These are phyloP conservation scores for Orestias chungarensis DNA, from an alignment of 2,797 vertebrate genomes.

Conservation along the genomic window DNA sequence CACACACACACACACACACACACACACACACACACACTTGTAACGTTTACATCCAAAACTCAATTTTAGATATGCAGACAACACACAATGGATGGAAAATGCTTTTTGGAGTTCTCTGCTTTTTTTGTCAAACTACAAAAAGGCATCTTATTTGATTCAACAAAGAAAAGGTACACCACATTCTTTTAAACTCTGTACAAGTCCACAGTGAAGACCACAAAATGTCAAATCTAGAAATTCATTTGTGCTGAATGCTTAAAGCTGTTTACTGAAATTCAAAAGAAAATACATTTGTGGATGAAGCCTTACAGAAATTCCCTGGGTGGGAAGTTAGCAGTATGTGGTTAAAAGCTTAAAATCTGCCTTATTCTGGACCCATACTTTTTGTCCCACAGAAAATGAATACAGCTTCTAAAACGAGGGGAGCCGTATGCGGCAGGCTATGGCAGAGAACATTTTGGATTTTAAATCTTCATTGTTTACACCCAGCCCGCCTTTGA, in stretches of 20 bases:
- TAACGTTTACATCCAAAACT: not conserved
- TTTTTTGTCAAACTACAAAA: not conserved
- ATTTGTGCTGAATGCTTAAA: conserved; percentile 18
- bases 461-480: conserved; percentile 64
- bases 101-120: not conserved
- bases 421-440: conserved; percentile 34
- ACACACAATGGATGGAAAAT: not conserved
- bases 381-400: conserved; percentile 44
- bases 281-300: conserved; percentile 8
- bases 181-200: not conserved
- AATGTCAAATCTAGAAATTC: conserved; percentile 12
- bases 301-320: conserved; percentile 40
- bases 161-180: not conserved
- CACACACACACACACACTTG: too few relatives aligned
- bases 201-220: conserved; percentile 1
- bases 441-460: conserved; percentile 46
- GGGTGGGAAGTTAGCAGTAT: conserved; percentile 49
- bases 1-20: too few relatives aligned
- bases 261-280: conserved; percentile 28
- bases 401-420: conserved; percentile 46
- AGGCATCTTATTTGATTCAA: not conserved
- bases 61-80: not conserved
- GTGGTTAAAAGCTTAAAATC: conserved; percentile 60
- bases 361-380: conserved; percentile 44
- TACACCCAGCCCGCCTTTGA: conserved; percentile 56